A percentile compares a stretch with the other conserved stretches of the same genome.
Evolutionary conservation across 2,113 vertebrate species (phyloP).

Genomic region (Leptocoma aspasia): DNA sequence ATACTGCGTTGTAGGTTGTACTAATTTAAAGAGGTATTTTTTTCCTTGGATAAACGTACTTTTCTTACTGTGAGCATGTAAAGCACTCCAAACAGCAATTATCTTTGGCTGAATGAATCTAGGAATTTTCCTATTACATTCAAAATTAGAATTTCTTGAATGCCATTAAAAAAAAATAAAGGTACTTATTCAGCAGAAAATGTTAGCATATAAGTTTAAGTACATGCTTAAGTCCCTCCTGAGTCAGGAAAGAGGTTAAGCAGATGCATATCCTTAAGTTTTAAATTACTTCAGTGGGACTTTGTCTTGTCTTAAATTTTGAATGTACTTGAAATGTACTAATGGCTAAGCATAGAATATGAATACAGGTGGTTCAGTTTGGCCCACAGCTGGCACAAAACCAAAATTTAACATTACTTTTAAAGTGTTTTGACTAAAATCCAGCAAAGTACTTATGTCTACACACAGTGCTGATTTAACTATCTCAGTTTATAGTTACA

Average conservation of each 20-base stretch:
- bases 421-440: constrained; percentile 50
- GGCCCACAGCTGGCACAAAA: not conserved
- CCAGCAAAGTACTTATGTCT: constrained; percentile 39
- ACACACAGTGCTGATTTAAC: constrained; percentile 43
- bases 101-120: constrained; percentile 52
- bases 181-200: constrained; percentile 14
- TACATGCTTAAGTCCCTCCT: not conserved
- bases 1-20: not conserved
- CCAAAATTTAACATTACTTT: not conserved
- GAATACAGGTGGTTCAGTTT: not conserved
- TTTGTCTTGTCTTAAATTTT: not conserved
- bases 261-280: not conserved
- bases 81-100: constrained; percentile 39
- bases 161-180: constrained; percentile 5
- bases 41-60: not conserved
- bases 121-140: constrained; percentile 42
- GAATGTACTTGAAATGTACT: not conserved
- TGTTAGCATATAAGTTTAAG: not conserved
- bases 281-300: not conserved
- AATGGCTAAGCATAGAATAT: not conserved
- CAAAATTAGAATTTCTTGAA: constrained; percentile 27
- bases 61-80: not conserved
- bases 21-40: not conserved
- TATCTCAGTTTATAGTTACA: constrained; percentile 41
- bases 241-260: not conserved